Conservation (phyloP, 2,888 invertebrate species). For the Pyrrhosoma nymphula region DNA sequence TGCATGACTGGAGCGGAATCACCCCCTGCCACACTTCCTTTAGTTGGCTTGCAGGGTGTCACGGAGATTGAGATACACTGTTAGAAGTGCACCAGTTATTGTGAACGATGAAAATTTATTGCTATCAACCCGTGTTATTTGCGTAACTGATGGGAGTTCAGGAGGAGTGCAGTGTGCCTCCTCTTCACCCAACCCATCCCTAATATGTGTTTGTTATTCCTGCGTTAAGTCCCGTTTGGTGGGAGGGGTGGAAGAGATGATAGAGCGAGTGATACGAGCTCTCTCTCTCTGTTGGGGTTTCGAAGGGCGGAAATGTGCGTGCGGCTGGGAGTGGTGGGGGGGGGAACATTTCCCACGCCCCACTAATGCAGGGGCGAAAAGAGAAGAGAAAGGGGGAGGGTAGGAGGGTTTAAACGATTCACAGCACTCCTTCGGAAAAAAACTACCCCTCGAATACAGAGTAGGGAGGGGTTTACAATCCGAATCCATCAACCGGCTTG, state of each 20-base stretch:
- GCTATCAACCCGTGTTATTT: background rate
- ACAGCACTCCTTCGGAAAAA: background rate
- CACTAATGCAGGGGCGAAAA: background rate
- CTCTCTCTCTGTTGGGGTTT: background rate
- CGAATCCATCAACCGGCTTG: background rate
- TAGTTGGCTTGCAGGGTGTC: no score
- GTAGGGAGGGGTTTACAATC: background rate
- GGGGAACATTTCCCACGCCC: background rate
- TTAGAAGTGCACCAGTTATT: no score
- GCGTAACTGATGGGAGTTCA: background rate
- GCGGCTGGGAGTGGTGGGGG: background rate
- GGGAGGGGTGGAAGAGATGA: background rate
- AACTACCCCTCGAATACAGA: background rate
- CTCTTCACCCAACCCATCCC: background rate
- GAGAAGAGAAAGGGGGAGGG: background rate
- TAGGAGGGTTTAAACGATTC: background rate
- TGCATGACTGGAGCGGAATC: no score
- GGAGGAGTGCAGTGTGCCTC: background rate
- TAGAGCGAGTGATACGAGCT: background rate
- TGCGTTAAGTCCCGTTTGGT: background rate
- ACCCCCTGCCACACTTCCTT: no score
- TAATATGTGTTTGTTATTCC: background rate
- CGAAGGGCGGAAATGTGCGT: background rate
- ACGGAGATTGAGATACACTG: no score
- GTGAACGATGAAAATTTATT: no score